Percentiles rank a stretch among this genome's conserved stretches.
Conservation (phyloP, 1,140 invertebrate species). For the Calliphora vicina region DNA sequence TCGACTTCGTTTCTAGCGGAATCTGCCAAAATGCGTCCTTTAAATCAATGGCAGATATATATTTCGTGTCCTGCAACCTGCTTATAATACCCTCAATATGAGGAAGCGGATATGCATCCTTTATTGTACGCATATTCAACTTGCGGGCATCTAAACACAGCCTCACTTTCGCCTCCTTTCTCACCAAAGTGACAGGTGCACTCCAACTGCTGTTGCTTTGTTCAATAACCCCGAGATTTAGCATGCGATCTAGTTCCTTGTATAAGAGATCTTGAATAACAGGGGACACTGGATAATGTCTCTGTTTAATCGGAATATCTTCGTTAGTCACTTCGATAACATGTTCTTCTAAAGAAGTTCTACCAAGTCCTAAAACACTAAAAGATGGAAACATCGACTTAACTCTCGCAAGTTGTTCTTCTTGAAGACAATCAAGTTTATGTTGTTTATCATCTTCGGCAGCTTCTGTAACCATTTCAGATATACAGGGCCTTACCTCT, state of each 20-base stretch:
- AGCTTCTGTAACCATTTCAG: neutral
- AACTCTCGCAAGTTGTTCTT: neutral
- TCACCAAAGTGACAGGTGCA: neutral
- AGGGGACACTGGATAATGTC: constrained; percentile 12
- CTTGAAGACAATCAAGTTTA: neutral
- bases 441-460: neutral
- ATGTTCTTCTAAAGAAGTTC: neutral
- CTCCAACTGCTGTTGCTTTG: neutral
- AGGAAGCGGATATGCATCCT: constrained; percentile 37
- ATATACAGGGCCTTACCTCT: neutral
- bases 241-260: constrained; percentile 41
- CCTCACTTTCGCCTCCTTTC: neutral
- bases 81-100: constrained; percentile 26
- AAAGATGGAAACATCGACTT: neutral
- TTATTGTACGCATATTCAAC: constrained; percentile 55
- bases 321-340: neutral
- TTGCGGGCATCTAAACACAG: constrained; percentile 64
- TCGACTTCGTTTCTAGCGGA: constrained; percentile 40
- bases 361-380: neutral
- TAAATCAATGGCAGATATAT: constrained; percentile 43
- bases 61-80: neutral
- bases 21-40: constrained; percentile 58
- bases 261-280: neutral
- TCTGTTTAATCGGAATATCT: neutral
- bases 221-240: constrained; percentile 44